phyloP scores from a whole-genome alignment of 1,140 invertebrate species.

The Pseudomyrmex flavicornis region DNA sequence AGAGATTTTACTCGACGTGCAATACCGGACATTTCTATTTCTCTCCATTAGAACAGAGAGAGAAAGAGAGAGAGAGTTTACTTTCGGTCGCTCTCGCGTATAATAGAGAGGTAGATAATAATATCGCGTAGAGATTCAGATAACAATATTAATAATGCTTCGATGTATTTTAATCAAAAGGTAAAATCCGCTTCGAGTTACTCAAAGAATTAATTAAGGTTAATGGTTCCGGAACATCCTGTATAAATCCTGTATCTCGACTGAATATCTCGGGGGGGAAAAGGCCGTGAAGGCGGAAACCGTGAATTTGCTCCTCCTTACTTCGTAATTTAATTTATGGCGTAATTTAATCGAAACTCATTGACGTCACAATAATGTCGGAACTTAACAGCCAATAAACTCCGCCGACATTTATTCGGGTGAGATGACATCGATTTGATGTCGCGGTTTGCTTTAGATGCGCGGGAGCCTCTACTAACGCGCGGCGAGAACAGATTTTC shows the following conservation, averaged over 20 bases:
- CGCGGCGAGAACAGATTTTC: not conserved
- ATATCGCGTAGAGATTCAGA: not conserved
- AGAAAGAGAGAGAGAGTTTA: not conserved
- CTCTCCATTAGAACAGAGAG: not conserved
- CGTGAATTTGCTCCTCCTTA: slow-evolving; percentile 35
- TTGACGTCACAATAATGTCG: slow-evolving; percentile 32
- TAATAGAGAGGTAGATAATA: too few relatives aligned
- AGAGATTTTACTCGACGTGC: not conserved
- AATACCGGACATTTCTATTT: not conserved
- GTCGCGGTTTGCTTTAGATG: too few relatives aligned
- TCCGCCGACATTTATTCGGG: slow-evolving; percentile 4
- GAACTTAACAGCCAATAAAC: slow-evolving; percentile 14
- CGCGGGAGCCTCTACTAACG: too few relatives aligned
- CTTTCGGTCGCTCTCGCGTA: not conserved
- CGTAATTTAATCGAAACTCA: slow-evolving; percentile 53
- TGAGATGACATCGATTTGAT: slow-evolving; percentile 4
- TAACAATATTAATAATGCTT: slow-evolving; percentile 21
- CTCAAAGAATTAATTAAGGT: slow-evolving; percentile 55
- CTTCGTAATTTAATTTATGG: slow-evolving; percentile 48
- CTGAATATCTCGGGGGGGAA: slow-evolving; percentile 20
- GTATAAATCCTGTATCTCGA: slow-evolving; percentile 44
- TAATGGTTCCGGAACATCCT: slow-evolving; percentile 35
- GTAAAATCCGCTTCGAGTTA: slow-evolving; percentile 31
- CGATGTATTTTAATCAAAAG: slow-evolving; percentile 19
- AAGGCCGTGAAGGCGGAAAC: not conserved